Conservation (phyloP, 2,113 vertebrate genomes). For the Aplodontia rufa region DNA sequence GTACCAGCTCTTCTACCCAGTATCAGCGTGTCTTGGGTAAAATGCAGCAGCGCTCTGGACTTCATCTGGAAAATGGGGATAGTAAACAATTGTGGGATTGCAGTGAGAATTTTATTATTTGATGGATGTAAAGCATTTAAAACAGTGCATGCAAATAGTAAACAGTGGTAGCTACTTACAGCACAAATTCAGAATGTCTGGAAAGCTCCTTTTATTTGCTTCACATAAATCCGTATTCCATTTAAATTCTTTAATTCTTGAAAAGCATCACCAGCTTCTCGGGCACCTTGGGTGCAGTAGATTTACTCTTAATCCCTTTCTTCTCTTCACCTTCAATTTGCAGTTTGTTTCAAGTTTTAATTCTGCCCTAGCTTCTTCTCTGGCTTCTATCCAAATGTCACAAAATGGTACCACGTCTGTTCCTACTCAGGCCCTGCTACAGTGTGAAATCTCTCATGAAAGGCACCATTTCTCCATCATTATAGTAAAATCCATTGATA, state of each 20-base stretch:
- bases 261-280: background rate
- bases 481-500: background rate
- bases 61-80: background rate
- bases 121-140: background rate
- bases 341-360: background rate
- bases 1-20: background rate
- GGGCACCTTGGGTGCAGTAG: fast-evolving
- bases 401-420: background rate
- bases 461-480: background rate
- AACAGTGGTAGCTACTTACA: background rate
- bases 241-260: background rate
- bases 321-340: background rate
- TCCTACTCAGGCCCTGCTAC: background rate
- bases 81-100: background rate
- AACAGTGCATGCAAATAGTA: background rate
- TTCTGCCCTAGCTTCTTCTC: background rate
- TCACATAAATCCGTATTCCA: background rate
- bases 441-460: background rate
- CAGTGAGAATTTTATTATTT: background rate
- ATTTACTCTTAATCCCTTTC: background rate
- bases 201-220: background rate
- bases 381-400: background rate
- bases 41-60: background rate
- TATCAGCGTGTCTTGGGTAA: background rate
- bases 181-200: background rate